Evolutionary conservation across 53 echinoderm and acorn worm species (phyloP).

Genomic region (Holothuria scabra): DNA sequence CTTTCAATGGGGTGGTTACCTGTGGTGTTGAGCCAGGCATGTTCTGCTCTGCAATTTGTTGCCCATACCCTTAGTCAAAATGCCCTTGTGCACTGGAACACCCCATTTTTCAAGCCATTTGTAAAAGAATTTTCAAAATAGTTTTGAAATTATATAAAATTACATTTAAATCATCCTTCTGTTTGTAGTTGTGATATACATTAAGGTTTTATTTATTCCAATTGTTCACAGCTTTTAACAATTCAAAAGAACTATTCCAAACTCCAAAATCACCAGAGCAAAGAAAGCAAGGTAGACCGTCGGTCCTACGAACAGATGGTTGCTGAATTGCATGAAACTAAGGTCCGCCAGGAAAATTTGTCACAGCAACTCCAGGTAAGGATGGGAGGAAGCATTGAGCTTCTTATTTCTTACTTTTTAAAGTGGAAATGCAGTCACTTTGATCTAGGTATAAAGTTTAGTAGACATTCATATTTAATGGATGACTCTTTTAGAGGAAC

Average conservation of each 20-base stretch:
- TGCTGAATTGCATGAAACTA: not conserved
- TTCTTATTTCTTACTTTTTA: no score
- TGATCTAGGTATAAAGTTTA: no score
- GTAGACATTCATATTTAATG: no score
- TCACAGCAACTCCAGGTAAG: not conserved
- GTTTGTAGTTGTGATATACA: not conserved
- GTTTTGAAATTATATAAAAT: not conserved
- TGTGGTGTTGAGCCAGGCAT: no score
- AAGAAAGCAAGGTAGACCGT: conserved; percentile 54
- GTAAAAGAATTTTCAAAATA: not conserved
- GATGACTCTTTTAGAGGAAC: no score
- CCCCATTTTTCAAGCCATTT: no score
- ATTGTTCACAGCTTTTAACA: conserved; percentile 59
- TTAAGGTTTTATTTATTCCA: not conserved
- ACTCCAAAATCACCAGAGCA: conserved; percentile 83
- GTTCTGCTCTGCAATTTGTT: no score
- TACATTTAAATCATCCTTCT: not conserved
- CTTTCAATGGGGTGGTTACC: no score
- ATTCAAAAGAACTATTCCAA: conserved; percentile 82
- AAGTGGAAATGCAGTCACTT: no score
- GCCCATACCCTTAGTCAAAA: no score
- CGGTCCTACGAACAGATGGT: not conserved
- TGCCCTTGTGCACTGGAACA: no score
- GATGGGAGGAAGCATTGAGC: no score
- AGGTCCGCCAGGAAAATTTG: not conserved